phyloP scores from a whole-genome alignment of 2,888 invertebrate genomes.

The Clunio marinus region DNA sequence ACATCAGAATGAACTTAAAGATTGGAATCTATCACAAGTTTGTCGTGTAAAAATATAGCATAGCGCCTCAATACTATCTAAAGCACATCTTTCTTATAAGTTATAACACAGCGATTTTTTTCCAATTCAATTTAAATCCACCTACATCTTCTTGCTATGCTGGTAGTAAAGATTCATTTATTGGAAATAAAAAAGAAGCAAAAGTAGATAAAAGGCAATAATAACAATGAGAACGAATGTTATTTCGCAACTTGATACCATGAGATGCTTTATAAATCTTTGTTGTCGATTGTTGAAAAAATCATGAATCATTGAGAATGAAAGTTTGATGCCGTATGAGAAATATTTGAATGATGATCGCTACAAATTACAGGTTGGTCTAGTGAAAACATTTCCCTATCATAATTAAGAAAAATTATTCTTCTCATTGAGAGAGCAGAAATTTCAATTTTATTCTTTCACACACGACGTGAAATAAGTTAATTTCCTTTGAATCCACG shows the following conservation, averaged over 20 bases:
- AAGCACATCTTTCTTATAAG: neutral
- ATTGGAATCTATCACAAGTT: constrained; percentile 16
- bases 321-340: neutral
- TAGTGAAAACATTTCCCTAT: no score
- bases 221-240: neutral
- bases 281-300: neutral
- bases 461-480: neutral
- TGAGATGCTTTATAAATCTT: neutral
- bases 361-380: constrained; percentile 20
- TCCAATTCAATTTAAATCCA: constrained; percentile 33
- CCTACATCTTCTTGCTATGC: constrained; percentile 2
- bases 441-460: constrained; percentile 5
- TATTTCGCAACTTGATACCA: constrained; percentile 14
- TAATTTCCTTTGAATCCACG: neutral
- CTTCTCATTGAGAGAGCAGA: neutral
- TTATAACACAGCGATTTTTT: neutral
- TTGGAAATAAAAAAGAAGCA: constrained; percentile 21
- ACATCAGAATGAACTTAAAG: constrained; percentile 5
- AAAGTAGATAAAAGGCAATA: constrained; percentile 12
- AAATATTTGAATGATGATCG: neutral
- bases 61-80: neutral
- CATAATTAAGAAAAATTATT: constrained; percentile 20
- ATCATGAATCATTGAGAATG: neutral
- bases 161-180: constrained; percentile 20
- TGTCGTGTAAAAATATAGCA: neutral